phyloP scores from a whole-genome alignment of 2,888 invertebrate genomes.

The Meiosimyza decipiens region DNA sequence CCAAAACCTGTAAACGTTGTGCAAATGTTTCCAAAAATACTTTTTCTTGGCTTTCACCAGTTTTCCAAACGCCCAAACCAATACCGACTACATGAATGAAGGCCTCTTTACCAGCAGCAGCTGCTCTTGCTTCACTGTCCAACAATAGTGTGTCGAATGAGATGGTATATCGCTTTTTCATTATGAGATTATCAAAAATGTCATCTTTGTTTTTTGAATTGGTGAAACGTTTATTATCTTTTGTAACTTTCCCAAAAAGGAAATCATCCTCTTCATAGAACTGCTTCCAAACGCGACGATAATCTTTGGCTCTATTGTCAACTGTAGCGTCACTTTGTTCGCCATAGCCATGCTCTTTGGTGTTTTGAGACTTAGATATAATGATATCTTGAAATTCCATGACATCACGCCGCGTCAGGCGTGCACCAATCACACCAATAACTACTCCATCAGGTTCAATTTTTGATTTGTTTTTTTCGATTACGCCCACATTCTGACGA shows the following conservation, averaged over 20 bases:
- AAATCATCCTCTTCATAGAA: slow-evolving; percentile 56
- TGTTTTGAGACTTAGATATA: slow-evolving; percentile 68
- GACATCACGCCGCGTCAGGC: slow-evolving; percentile 66
- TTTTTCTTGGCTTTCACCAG: slow-evolving; percentile 72
- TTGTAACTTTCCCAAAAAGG: slow-evolving; percentile 48
- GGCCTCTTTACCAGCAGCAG: slow-evolving; percentile 68
- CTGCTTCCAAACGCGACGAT: slow-evolving; percentile 54
- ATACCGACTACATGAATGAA: slow-evolving; percentile 76
- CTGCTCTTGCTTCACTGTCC: slow-evolving; percentile 73
- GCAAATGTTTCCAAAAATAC: slow-evolving; percentile 74
- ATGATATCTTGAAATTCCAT: slow-evolving; percentile 71
- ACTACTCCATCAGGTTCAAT: slow-evolving; percentile 69
- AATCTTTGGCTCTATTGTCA: slow-evolving; percentile 47
- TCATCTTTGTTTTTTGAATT: slow-evolving; percentile 54
- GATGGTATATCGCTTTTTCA: slow-evolving; percentile 68
- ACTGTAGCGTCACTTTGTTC: slow-evolving; percentile 31
- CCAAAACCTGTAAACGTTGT: slow-evolving; percentile 70
- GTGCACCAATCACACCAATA: slow-evolving; percentile 67
- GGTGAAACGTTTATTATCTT: slow-evolving; percentile 56
- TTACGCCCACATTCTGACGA: slow-evolving; percentile 69
- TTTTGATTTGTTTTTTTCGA: slow-evolving; percentile 59
- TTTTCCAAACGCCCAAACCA: slow-evolving; percentile 76
- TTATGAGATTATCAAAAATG: slow-evolving; percentile 62
- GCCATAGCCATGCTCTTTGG: slow-evolving; percentile 67
- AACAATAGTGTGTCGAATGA: slow-evolving; percentile 73